Conservation (phyloP, 1,140 invertebrate genomes). For the Lutraria rhynchaena region DNA sequence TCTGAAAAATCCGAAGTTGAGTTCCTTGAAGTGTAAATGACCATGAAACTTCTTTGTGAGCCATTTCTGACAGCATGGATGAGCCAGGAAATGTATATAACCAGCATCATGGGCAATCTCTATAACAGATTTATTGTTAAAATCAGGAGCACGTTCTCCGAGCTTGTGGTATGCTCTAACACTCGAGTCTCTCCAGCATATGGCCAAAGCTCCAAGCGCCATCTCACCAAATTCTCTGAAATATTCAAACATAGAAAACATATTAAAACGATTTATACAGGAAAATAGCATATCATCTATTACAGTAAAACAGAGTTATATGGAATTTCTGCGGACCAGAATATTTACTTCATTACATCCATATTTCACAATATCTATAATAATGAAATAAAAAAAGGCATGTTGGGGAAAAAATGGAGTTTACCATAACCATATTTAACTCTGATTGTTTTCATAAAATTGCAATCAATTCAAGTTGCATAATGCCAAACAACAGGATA, state of each 20-base stretch:
- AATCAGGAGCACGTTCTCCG: conserved; percentile 79
- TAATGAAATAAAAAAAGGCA: no score
- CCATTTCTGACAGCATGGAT: conserved; percentile 83
- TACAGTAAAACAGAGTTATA: no score
- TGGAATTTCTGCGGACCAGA: no score
- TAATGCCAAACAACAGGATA: no score
- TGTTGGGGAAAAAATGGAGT: no score
- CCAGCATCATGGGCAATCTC: conserved; percentile 78
- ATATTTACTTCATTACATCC: no score
- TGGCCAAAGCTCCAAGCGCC: conserved; percentile 81
- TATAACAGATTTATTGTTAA: conserved; percentile 78
- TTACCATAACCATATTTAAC: no score
- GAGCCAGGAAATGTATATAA: conserved; percentile 81
- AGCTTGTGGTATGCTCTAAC: conserved; percentile 80
- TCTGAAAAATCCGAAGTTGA: conserved; percentile 76
- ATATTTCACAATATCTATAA: no score
- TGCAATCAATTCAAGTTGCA: no score
- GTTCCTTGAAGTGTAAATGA: conserved; percentile 79
- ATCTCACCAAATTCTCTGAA: conserved; percentile 81
- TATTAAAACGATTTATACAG: no score
- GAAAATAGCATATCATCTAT: no score
- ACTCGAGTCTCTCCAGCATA: conserved; percentile 78
- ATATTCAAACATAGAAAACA: conserved; percentile 5
- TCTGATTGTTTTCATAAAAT: no score
- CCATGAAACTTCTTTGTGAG: conserved; percentile 81